These are phyloP conservation scores for Chlorospingus semifuscus DNA, from an alignment of 2,797 vertebrate genomes.

Conservation along the genomic window DNA sequence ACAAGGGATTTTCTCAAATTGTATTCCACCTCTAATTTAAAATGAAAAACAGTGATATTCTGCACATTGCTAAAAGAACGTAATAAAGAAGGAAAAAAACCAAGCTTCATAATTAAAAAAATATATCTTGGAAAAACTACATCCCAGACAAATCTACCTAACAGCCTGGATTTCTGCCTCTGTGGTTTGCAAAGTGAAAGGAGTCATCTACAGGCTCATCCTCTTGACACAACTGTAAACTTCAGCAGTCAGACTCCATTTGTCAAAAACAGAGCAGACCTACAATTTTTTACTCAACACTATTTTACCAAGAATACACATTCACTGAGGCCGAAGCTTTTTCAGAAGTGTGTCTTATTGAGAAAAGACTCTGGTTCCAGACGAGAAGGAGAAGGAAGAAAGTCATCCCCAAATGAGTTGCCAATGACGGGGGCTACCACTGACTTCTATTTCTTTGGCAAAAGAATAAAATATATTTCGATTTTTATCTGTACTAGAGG, in stretches of 20 bases:
- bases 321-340: not conserved
- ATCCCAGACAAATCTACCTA: not conserved
- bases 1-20: not conserved
- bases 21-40: slow-evolving; percentile 18
- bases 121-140: not conserved
- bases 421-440: not conserved
- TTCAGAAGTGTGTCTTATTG: not conserved
- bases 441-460: not conserved
- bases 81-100: not conserved
- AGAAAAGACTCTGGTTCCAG: not conserved
- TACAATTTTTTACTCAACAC: not conserved
- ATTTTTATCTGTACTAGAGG: not conserved
- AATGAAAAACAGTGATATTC: not conserved
- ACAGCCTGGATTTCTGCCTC: not conserved
- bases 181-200: not conserved
- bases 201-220: not conserved
- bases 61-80: not conserved
- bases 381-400: not conserved
- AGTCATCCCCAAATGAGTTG: not conserved
- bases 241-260: not conserved
- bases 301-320: not conserved
- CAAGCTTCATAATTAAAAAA: not conserved
- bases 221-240: not conserved
- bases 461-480: not conserved
- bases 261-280: not conserved